These are phyloP conservation scores for Orthosia incerta DNA, from an alignment of 2,888 invertebrate species.

Conservation along the genomic window DNA sequence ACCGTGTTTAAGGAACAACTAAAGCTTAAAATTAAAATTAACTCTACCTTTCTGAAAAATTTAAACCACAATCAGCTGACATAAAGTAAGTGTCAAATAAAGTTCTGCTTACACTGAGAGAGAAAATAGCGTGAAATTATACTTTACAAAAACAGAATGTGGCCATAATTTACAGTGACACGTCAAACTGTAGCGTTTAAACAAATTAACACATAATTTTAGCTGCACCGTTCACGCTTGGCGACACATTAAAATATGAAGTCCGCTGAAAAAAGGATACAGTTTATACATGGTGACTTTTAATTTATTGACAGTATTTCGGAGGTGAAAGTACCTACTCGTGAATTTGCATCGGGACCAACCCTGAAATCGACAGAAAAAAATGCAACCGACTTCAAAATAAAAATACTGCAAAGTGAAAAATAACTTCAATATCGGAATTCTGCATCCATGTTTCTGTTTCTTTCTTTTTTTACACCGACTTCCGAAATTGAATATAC, in stretches of 20 bases:
- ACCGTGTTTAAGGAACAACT: rapidly evolving
- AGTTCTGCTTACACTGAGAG: constrained; percentile 34
- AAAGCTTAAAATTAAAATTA: constrained; percentile 1
- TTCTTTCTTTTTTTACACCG: no score
- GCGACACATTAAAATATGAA: constrained; percentile 56
- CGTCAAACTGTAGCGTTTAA: constrained; percentile 60
- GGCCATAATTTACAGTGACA: constrained; percentile 55
- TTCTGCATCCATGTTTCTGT: no score
- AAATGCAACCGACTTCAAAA: no score
- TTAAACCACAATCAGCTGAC: constrained; percentile 19
- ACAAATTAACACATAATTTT: constrained; percentile 65
- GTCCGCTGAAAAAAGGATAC: constrained; percentile 23
- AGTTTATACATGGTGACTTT: neutral
- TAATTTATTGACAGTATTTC: no score
- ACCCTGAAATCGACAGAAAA: no score
- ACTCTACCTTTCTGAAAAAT: constrained; percentile 8
- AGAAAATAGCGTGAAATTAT: constrained; percentile 57
- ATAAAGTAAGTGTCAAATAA: constrained; percentile 34
- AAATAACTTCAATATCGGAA: no score
- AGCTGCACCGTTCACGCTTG: constrained; percentile 53
- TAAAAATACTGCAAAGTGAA: no score
- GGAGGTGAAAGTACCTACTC: no score
- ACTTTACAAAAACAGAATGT: constrained; percentile 56
- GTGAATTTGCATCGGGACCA: no score
- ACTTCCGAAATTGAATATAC: neutral